Percentiles rank a stretch among this genome's conserved stretches.
Conservation (phyloP, 2,888 invertebrate genomes). For the Lochmaea capreae region DNA sequence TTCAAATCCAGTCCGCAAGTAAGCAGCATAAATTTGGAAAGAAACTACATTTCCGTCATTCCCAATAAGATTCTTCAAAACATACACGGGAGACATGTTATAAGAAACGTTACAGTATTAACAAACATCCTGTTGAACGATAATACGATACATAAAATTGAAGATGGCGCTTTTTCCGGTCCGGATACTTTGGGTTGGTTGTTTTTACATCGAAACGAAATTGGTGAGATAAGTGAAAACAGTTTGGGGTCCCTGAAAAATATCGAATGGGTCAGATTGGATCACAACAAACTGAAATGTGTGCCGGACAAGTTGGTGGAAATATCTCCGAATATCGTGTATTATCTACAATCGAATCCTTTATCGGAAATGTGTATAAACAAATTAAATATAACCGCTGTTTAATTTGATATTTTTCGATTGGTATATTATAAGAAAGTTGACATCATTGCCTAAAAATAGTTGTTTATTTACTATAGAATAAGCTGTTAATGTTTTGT, state of each 20-base stretch:
- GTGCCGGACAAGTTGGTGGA: slow-evolving; percentile 56
- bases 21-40: slow-evolving; percentile 51
- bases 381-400: slow-evolving; percentile 47
- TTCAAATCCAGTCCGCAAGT: slow-evolving; percentile 54
- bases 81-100: slow-evolving; percentile 48
- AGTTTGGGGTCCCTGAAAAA: slow-evolving; percentile 54
- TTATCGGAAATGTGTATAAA: slow-evolving; percentile 55
- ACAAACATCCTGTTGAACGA: slow-evolving; percentile 53
- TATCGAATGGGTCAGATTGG: slow-evolving; percentile 58
- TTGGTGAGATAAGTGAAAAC: slow-evolving; percentile 52
- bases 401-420: slow-evolving; percentile 35
- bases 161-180: slow-evolving; percentile 54
- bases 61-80: slow-evolving; percentile 51
- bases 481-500: neutral
- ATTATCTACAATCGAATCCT: slow-evolving; percentile 59
- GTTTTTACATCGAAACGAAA: slow-evolving; percentile 53
- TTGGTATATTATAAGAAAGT: neutral
- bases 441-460: slow-evolving; percentile 9
- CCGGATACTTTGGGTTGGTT: slow-evolving; percentile 54
- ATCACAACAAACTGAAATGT: slow-evolving; percentile 56
- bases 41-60: slow-evolving; percentile 51
- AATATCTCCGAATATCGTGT: slow-evolving; percentile 57
- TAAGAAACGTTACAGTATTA: slow-evolving; percentile 43
- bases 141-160: slow-evolving; percentile 52
- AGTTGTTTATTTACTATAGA: neutral